Evolutionary conservation across 2,113 vertebrate genomes (phyloP).

Genomic region (Lophotis ruficrista): DNA sequence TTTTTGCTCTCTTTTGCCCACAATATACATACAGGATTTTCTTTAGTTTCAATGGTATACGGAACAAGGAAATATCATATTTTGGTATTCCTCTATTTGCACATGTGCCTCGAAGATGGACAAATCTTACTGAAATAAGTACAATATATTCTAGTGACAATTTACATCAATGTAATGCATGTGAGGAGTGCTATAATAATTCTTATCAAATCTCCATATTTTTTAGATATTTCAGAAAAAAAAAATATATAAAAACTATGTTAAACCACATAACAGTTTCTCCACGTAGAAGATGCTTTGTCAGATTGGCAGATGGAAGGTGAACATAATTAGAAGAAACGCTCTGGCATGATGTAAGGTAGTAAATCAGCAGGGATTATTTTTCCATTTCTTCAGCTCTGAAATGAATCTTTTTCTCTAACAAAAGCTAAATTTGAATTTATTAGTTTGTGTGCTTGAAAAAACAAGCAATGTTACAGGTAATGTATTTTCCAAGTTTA

Average conservation of each 20-base stretch:
- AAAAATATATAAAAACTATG: background rate
- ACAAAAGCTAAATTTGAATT: background rate
- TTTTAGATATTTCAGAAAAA: background rate
- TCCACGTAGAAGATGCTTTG: background rate
- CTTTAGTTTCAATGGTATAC: background rate
- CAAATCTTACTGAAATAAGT: background rate
- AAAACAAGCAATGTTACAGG: background rate
- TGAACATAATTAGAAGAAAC: background rate
- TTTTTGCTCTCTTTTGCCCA: background rate
- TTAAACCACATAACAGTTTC: background rate
- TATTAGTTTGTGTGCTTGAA: background rate
- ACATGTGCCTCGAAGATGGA: background rate
- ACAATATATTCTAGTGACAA: background rate
- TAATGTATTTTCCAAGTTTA: background rate
- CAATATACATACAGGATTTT: background rate
- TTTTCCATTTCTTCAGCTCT: background rate
- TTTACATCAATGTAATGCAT: background rate
- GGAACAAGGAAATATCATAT: background rate
- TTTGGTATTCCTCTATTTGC: background rate
- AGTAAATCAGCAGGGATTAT: background rate
- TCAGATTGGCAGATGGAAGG: background rate
- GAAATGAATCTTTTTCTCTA: background rate
- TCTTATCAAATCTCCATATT: background rate
- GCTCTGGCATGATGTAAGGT: background rate
- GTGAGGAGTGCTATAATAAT: background rate